phyloP scores from a whole-genome alignment of 2,113 vertebrate genomes.

The Conger conger region DNA sequence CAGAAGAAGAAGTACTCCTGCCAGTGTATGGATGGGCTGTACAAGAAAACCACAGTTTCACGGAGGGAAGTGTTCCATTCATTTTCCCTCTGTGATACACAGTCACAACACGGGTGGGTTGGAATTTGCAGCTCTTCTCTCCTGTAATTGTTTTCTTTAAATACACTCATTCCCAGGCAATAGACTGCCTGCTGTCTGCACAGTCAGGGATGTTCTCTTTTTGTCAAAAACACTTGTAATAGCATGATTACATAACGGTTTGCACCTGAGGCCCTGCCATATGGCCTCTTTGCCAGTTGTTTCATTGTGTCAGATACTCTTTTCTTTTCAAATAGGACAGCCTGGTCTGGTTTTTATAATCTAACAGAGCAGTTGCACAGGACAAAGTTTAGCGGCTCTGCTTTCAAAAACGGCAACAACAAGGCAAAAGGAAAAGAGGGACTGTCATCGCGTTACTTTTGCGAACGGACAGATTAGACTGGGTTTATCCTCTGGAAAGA shows the following conservation, averaged over 20 bases:
- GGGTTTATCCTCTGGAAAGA: not conserved
- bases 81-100: not conserved
- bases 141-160: conserved; percentile 31
- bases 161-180: conserved; percentile 39
- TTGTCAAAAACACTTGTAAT: conserved; percentile 25
- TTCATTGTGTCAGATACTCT: not conserved
- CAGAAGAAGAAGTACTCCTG: not conserved
- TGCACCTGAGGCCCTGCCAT: conserved; percentile 32
- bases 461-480: not conserved
- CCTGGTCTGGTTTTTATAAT: conserved; percentile 28
- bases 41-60: not conserved
- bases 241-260: conserved; percentile 44
- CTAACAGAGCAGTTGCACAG: not conserved
- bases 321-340: conserved; percentile 31
- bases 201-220: conserved; percentile 41
- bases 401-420: not conserved
- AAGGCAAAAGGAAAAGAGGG: not conserved
- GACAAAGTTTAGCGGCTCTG: not conserved
- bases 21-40: not conserved
- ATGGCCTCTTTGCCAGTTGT: conserved; percentile 32
- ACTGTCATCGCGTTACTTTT: not conserved
- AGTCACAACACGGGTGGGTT: not conserved
- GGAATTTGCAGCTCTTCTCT: conserved; percentile 21
- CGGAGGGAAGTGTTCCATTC: not conserved
- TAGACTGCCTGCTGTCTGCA: conserved; percentile 49